A percentile compares a stretch with the other conserved stretches of the same genome.
These are phyloP conservation scores for Girardinichthys multiradiatus DNA, from an alignment of 2,113 vertebrate species.

Conservation along the genomic window DNA sequence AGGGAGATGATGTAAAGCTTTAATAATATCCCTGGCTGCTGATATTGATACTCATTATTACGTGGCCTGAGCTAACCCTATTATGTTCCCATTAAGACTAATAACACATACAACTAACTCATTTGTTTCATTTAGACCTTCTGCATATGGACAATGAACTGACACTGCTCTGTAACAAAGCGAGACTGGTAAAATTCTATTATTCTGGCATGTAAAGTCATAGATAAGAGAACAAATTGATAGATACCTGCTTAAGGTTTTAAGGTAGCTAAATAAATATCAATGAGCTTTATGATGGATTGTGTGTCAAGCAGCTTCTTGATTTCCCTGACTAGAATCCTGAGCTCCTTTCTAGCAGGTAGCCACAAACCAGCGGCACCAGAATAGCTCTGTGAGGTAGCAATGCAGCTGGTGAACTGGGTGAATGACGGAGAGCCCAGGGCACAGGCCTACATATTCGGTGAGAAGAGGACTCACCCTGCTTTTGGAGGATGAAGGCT, in stretches of 20 bases:
- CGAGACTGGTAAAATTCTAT: constrained; percentile 42
- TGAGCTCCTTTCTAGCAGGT: constrained; percentile 44
- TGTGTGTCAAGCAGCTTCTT: constrained; percentile 46
- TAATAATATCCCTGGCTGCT: constrained; percentile 78
- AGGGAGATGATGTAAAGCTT: constrained; percentile 82
- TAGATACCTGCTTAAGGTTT: constrained; percentile 39
- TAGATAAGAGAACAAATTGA: constrained; percentile 35
- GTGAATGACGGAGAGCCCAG: constrained; percentile 67
- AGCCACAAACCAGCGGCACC: constrained; percentile 57
- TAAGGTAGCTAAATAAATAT: constrained; percentile 63
- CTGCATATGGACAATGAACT: constrained; percentile 73
- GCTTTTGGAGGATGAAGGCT: constrained; percentile 73
- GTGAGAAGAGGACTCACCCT: constrained; percentile 73
- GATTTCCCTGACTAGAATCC: constrained; percentile 38
- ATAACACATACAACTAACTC: constrained; percentile 76
- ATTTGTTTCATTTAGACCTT: constrained; percentile 81
- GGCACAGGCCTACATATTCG: constrained; percentile 77
- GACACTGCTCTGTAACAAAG: constrained; percentile 53
- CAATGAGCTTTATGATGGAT: constrained; percentile 54
- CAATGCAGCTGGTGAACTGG: constrained; percentile 52
- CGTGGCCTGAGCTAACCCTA: constrained; percentile 72
- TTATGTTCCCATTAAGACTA: constrained; percentile 81
- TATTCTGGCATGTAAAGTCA: neutral
- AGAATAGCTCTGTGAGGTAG: constrained; percentile 61
- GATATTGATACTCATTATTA: constrained; percentile 84